phyloP scores from a whole-genome alignment of 1,140 invertebrate species.

The Zaprionus inermis region DNA sequence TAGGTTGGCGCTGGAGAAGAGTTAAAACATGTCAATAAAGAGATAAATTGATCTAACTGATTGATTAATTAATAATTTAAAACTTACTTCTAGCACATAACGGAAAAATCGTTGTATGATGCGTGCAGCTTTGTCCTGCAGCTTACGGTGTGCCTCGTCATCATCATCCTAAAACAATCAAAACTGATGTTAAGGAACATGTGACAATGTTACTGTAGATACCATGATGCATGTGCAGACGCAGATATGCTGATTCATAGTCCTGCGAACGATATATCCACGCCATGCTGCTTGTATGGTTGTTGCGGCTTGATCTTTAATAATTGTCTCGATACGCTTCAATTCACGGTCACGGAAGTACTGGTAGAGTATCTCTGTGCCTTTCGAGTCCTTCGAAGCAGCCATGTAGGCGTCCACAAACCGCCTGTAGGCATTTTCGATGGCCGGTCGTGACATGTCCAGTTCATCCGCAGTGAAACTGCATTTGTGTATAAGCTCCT shows the following conservation, averaged over 20 bases:
- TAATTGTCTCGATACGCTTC: slow-evolving; percentile 53
- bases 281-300: slow-evolving; percentile 72
- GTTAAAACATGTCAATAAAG: neutral
- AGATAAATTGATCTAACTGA: too few relatives aligned
- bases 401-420: slow-evolving; percentile 79
- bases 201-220: neutral
- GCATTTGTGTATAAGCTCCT: slow-evolving; percentile 71
- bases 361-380: slow-evolving; percentile 74
- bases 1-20: slow-evolving; percentile 24
- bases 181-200: neutral
- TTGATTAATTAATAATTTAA: neutral
- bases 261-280: slow-evolving; percentile 56
- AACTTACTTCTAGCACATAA: slow-evolving; percentile 40
- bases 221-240: slow-evolving; percentile 56
- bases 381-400: slow-evolving; percentile 57
- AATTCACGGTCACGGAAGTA: slow-evolving; percentile 77
- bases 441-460: slow-evolving; percentile 63
- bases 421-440: slow-evolving; percentile 73
- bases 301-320: slow-evolving; percentile 51
- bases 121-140: slow-evolving; percentile 44
- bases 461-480: slow-evolving; percentile 66
- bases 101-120: slow-evolving; percentile 69
- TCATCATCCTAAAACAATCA: slow-evolving; percentile 22
- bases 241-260: slow-evolving; percentile 52
- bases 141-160: slow-evolving; percentile 30